These are phyloP conservation scores for Diceros bicornis DNA, from an alignment of 2,797 vertebrate species.

Conservation along the genomic window DNA sequence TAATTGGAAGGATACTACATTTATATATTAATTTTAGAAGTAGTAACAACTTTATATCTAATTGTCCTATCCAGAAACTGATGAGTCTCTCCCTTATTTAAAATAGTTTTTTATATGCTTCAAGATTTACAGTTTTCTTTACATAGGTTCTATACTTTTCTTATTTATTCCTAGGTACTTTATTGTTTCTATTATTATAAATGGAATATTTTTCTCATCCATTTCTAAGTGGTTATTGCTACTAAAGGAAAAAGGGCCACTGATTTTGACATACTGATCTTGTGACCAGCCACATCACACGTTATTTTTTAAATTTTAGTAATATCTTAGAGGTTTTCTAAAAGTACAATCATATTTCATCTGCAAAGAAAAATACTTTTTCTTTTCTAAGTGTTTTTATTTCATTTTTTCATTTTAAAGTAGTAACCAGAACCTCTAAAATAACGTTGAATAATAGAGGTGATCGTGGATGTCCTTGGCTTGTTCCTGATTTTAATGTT, in stretches of 20 bases:
- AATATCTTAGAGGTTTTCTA: constrained; percentile 35
- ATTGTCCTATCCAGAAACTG: not conserved
- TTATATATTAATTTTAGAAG: constrained; percentile 40
- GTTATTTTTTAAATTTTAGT: constrained; percentile 14
- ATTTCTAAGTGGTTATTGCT: constrained; percentile 42
- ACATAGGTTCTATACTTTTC: not conserved
- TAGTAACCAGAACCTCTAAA: constrained; percentile 19
- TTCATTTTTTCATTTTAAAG: constrained; percentile 28
- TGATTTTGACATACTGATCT: constrained; percentile 28
- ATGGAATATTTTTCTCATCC: not conserved
- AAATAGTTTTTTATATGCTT: not conserved
- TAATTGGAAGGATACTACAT: not conserved
- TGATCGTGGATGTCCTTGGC: not conserved
- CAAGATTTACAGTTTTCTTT: constrained; percentile 26
- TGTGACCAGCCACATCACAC: not conserved
- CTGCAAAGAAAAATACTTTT: not conserved
- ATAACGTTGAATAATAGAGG: not conserved
- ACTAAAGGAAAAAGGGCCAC: not conserved
- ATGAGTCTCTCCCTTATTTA: not conserved
- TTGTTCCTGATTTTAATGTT: constrained; percentile 44
- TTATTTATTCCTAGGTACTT: constrained; percentile 49
- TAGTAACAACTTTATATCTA: constrained; percentile 31
- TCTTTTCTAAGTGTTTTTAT: constrained; percentile 2
- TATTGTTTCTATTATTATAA: not conserved
- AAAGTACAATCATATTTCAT: not conserved